Conservation (phyloP, 2,113 vertebrate species). For the Vanacampus margaritifer region DNA sequence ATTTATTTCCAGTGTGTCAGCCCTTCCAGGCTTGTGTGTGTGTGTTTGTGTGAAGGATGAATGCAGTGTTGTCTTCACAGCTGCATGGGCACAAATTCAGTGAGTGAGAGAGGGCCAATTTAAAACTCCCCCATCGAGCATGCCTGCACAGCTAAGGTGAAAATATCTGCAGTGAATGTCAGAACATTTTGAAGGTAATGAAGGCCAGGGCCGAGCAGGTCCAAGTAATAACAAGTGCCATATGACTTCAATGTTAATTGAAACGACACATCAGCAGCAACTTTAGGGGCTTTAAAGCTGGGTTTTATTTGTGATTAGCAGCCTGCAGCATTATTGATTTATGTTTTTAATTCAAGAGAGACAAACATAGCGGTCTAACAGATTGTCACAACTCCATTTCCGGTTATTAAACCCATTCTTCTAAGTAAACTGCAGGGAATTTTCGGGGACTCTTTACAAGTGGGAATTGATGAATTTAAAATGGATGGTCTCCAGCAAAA, state of each 20-base stretch:
- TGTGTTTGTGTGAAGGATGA: background rate
- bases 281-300: background rate
- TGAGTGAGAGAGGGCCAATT: background rate
- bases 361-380: background rate
- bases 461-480: background rate
- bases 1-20: background rate
- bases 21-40: background rate
- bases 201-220: background rate
- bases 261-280: background rate
- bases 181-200: background rate
- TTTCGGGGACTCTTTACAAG: background rate
- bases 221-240: background rate
- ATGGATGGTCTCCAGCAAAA: background rate
- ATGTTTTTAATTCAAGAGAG: background rate
- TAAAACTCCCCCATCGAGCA: background rate
- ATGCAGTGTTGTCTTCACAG: slow-evolving; percentile 8
- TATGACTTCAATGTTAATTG: background rate
- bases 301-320: background rate
- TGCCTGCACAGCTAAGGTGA: slow-evolving; percentile 2
- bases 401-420: background rate
- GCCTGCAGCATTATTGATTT: background rate
- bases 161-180: background rate
- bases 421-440: background rate
- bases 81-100: background rate
- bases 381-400: background rate